Percentiles rank a stretch among this genome's conserved stretches.
Evolutionary conservation across 2,797 vertebrate genomes (phyloP).

Genomic region (Corythornis leucogaster): DNA sequence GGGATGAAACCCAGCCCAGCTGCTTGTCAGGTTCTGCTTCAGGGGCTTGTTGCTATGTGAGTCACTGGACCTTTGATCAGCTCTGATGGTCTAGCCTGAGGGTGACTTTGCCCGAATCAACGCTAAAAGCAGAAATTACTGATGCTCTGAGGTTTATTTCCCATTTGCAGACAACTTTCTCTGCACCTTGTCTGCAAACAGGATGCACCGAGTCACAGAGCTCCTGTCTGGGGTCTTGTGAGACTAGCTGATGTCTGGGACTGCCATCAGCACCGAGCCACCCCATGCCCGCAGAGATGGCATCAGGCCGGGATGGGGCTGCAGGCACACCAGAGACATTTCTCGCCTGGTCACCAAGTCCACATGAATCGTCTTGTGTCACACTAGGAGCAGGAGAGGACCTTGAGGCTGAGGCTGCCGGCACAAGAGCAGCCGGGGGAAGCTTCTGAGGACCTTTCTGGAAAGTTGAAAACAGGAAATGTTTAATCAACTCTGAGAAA

Average conservation of each 20-base stretch:
- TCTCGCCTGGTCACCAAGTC: neutral
- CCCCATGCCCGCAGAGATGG: neutral
- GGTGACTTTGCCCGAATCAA: neutral
- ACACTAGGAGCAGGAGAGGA: neutral
- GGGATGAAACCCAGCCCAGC: neutral
- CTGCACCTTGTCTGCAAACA: neutral
- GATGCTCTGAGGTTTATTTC: neutral
- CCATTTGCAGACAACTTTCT: neutral
- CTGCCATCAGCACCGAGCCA: no score
- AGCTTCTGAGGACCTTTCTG: conserved; percentile 62
- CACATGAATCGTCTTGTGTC: neutral
- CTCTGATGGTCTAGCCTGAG: neutral
- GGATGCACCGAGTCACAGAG: rapidly evolving
- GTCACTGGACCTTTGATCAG: neutral
- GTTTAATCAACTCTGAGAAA: conserved; percentile 70
- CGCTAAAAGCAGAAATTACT: neutral
- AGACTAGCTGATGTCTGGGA: neutral
- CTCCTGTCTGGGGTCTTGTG: neutral
- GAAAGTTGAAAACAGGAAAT: conserved; percentile 81
- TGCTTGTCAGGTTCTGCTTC: neutral
- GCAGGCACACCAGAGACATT: neutral
- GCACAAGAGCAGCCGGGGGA: neutral
- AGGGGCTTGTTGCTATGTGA: neutral
- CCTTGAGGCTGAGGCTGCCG: conserved; percentile 31
- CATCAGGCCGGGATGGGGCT: neutral